Conservation (phyloP, 2,888 invertebrate genomes). For the Agonopterix alstromeriana region DNA sequence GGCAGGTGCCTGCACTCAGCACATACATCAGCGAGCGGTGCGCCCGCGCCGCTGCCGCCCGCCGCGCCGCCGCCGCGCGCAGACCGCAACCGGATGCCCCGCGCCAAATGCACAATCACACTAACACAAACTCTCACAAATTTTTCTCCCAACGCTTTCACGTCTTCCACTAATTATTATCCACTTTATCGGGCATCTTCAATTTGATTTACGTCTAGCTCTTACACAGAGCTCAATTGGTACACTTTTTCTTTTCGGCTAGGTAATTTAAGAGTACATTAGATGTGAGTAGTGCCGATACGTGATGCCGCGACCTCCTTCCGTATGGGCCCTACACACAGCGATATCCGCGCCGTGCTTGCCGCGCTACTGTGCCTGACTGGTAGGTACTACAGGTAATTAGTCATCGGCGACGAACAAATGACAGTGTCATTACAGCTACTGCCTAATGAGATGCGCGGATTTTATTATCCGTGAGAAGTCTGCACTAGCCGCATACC, state of each 20-base stretch:
- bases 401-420: slow-evolving; percentile 15
- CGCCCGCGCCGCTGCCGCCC: slow-evolving; percentile 7
- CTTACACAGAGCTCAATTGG: slow-evolving; percentile 64
- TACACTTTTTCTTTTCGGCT: slow-evolving; percentile 71
- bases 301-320: slow-evolving; percentile 4
- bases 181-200: slow-evolving; percentile 76
- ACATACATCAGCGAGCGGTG: neutral
- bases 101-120: slow-evolving; percentile 72
- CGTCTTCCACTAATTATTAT: slow-evolving; percentile 76
- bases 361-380: too few species aligned
- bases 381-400: slow-evolving; percentile 9
- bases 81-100: slow-evolving; percentile 59
- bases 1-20: slow-evolving; percentile 1
- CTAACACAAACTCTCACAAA: slow-evolving; percentile 73
- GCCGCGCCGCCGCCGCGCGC: slow-evolving; percentile 12
- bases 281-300: slow-evolving; percentile 26
- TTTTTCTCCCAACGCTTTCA: slow-evolving; percentile 76
- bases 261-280: slow-evolving; percentile 51
- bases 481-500: slow-evolving; percentile 14
- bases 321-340: neutral
- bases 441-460: slow-evolving; percentile 33
- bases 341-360: too few species aligned
- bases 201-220: slow-evolving; percentile 75
- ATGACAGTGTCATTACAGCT: slow-evolving; percentile 25
- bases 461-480: slow-evolving; percentile 27